Percentiles rank a stretch among this genome's conserved stretches.
These are phyloP conservation scores for Leptinotarsa rubiginosa DNA, from an alignment of 2,888 invertebrate species.

Conservation along the genomic window DNA sequence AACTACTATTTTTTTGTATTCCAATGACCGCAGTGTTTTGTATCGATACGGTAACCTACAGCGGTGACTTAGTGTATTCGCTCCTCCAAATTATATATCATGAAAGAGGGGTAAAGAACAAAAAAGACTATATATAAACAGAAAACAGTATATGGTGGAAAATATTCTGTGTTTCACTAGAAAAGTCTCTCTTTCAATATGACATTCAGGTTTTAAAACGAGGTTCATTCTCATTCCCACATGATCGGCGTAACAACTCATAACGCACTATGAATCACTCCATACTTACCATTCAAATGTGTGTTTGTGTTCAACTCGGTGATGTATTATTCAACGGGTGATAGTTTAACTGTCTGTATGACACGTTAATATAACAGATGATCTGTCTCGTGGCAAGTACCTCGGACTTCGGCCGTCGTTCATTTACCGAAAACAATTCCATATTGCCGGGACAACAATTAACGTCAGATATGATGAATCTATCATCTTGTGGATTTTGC, in stretches of 20 bases:
- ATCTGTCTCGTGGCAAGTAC: slow-evolving; percentile 55
- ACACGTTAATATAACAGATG: slow-evolving; percentile 55
- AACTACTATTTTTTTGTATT: too few species aligned
- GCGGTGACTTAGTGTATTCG: too few species aligned
- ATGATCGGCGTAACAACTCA: slow-evolving; percentile 5
- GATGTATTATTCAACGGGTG: slow-evolving; percentile 41
- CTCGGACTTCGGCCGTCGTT: slow-evolving; percentile 35
- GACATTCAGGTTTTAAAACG: not conserved
- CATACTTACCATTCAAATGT: slow-evolving; percentile 28
- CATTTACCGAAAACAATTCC: slow-evolving; percentile 56
- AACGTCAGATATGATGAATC: slow-evolving; percentile 62
- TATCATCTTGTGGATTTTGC: slow-evolving; percentile 58
- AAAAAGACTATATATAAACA: too few species aligned
- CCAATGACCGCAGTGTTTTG: too few species aligned
- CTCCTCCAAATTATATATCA: too few species aligned
- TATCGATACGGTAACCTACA: too few species aligned
- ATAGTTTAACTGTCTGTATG: slow-evolving; percentile 46
- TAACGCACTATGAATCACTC: slow-evolving; percentile 13
- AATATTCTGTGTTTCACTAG: too few species aligned
- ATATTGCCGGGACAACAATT: slow-evolving; percentile 54
- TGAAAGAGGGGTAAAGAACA: too few species aligned
- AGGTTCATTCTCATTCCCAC: not conserved
- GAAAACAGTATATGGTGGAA: too few species aligned
- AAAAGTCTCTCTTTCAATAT: not conserved
- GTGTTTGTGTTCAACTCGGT: slow-evolving; percentile 35